Evolutionary conservation across 2,888 invertebrate species (phyloP), one percentile per base, ranked within the genome.

Genomic region (Homarus gammarus): DNA sequence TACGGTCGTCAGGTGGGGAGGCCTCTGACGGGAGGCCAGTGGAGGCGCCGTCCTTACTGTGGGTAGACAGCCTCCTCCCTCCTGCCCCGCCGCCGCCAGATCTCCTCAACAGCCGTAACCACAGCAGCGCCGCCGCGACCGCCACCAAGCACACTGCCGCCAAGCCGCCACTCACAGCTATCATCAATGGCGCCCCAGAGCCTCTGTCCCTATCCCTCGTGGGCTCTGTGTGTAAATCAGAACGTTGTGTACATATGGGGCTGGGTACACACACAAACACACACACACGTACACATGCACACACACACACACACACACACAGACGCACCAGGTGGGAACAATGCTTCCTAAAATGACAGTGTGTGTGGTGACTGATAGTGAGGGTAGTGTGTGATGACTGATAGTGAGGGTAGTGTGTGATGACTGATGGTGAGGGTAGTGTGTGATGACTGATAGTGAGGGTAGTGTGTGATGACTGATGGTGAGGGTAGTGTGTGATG

Each of bases 171-270:
- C 91, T 86, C 15, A 89, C 82, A 2, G 77, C 56, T 33, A 91
- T 78, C 18, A 78, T 86, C 31, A 91, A 31, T 3, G 89, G 87
- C n/a, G 89, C 56, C 3, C 70, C 33, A 0, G 84, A 40, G 15
- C 79, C 84, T 8, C 89, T 82, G 36, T 87, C 89, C 1, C 89
- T 83, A 40, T 91, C 91, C 27, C 91, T 70, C 18, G 91, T 82
- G 40, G 91, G 91, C 33, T 91, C 91, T 91, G 84, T 8, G n/a
- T n/a, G n/a, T n/a, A n/a, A n/a, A n/a, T n/a, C n/a, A n/a, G n/a
- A n/a, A 15, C 18, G 75, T 40, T 6, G 44, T 40, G 75, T 12
- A 31, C 8, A 36, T 40, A 36, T n/a, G n/a, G n/a, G n/a, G n/a
- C n/a, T n/a, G n/a, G n/a, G n/a, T n/a, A n/a, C n/a, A n/a, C n/a